Evolutionary conservation across 2,113 vertebrate species (phyloP).

Genomic region (Hipposideros armiger): DNA sequence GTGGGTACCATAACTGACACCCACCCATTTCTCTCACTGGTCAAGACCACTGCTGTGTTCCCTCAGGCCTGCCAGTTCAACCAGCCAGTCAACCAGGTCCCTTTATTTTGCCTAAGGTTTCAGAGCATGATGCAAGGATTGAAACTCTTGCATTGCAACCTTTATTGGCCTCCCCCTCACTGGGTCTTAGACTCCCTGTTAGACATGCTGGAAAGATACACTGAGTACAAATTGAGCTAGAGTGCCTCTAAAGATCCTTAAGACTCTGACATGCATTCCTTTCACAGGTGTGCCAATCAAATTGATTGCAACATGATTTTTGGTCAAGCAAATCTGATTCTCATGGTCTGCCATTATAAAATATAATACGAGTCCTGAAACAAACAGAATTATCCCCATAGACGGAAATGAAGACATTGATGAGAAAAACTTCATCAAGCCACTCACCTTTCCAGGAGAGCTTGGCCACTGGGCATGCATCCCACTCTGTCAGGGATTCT

Average conservation of each 20-base stretch:
- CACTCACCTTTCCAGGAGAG: neutral
- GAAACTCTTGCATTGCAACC: constrained; percentile 65
- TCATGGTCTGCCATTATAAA: neutral
- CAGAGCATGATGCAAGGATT: constrained; percentile 70
- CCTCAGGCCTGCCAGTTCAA: constrained; percentile 14
- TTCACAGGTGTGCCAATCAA: neutral
- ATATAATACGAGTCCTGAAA: neutral
- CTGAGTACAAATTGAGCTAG: neutral
- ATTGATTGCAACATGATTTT: neutral
- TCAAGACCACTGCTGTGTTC: constrained; percentile 77
- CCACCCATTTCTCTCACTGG: constrained; percentile 16
- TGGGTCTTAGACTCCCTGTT: too few species aligned
- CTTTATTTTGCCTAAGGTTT: constrained; percentile 52
- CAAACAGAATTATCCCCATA: neutral
- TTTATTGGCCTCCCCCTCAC: neutral
- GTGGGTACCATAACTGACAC: neutral
- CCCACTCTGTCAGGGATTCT: neutral
- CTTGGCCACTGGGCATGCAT: neutral
- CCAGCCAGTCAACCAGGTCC: constrained; percentile 68
- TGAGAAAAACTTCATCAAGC: neutral
- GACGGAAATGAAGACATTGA: neutral
- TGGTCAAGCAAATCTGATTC: neutral
- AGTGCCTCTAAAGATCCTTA: neutral
- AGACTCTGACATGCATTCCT: neutral
- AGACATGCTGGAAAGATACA: neutral